Base-by-base conservation (phyloP, 2,113 vertebrate genomes). In the Epinephelus moara region DNA sequence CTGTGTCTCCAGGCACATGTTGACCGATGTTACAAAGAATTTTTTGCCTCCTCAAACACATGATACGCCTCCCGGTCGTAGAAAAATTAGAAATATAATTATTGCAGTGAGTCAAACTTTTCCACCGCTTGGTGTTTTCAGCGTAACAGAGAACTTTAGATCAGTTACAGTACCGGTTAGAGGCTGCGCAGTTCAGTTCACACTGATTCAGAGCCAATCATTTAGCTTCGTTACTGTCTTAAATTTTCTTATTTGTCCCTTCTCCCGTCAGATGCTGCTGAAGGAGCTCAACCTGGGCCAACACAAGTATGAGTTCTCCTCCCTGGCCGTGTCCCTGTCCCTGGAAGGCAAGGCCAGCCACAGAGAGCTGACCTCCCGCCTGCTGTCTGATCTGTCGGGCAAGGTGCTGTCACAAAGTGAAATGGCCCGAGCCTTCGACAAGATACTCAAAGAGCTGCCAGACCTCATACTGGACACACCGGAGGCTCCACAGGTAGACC, bases 301-400 rank as follows among this genome's bases (percentile, higher is more conserved):
- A 3, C 91, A 94, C 40, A 94, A 92, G 80, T 96, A 89, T 0
- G 93, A 96, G 72, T 95, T 97, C 85, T 95, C 96, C 8, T 95
- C 96, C 0, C 64, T 97, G 91, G 97, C 97, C 0, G 95, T 97
- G 81, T 94, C 95, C 2, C 88, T 97, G 85, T 95, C 97, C 10
- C 89, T 97, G n/a, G 97, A 97, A 86, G 96, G 96, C 80, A 97
- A 96, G 72, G 97, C 97, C 84, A 97, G 97, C 88, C 97, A 97
- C 89, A 89, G 97, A 27, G 97, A 97, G 91, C 95, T 97, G 68
- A 97, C 96, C 1, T 97, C 97, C 1, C 95, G 96, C 17, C 94
- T 97, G 81, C 96, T 97, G 49, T 95, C 96, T 0, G 97, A 97
- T 70, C 94, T 97, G 72, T 92, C 93, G 53, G 95, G 94, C 19